Evolutionary conservation across 1,140 invertebrate species (phyloP).

Genomic region (Drosophila grimshawi): DNA sequence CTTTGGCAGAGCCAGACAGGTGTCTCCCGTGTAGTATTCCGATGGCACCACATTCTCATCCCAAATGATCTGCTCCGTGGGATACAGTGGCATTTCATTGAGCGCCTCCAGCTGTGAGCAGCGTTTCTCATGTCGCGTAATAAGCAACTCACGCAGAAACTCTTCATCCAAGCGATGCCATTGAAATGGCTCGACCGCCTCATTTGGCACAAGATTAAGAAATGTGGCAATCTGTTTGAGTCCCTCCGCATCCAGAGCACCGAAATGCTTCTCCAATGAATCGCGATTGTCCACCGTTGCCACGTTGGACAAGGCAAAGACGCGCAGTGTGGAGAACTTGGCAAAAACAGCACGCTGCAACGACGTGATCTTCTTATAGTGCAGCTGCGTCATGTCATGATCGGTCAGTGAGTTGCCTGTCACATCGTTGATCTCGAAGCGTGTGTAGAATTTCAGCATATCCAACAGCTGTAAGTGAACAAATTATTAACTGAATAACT

Average conservation of each 20-base stretch:
- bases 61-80: slow-evolving; percentile 99
- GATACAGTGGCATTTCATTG: slow-evolving; percentile 99
- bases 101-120: slow-evolving; percentile 96
- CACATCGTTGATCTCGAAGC: slow-evolving; percentile 99
- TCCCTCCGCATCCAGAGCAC: slow-evolving; percentile 89
- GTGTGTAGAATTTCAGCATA: slow-evolving; percentile 98
- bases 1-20: slow-evolving; percentile 97
- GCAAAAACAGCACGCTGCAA: slow-evolving; percentile 97
- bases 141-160: slow-evolving; percentile 94
- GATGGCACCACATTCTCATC: slow-evolving; percentile 99
- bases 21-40: slow-evolving; percentile 98
- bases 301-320: slow-evolving; percentile 97
- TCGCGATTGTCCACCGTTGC: slow-evolving; percentile 96
- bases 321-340: slow-evolving; percentile 94
- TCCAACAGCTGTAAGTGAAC: slow-evolving; percentile 91
- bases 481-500: slow-evolving; percentile 2
- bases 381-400: slow-evolving; percentile 95
- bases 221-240: slow-evolving; percentile 93
- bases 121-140: slow-evolving; percentile 94
- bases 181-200: slow-evolving; percentile 88
- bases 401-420: slow-evolving; percentile 97
- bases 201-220: slow-evolving; percentile 93
- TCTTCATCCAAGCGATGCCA: slow-evolving; percentile 91
- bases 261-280: slow-evolving; percentile 94
- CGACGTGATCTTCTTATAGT: slow-evolving; percentile 96